A percentile compares a stretch with the other conserved stretches of the same genome.
phyloP scores from a whole-genome alignment of 1,140 invertebrate genomes.

The Thaumatotibia leucotreta region DNA sequence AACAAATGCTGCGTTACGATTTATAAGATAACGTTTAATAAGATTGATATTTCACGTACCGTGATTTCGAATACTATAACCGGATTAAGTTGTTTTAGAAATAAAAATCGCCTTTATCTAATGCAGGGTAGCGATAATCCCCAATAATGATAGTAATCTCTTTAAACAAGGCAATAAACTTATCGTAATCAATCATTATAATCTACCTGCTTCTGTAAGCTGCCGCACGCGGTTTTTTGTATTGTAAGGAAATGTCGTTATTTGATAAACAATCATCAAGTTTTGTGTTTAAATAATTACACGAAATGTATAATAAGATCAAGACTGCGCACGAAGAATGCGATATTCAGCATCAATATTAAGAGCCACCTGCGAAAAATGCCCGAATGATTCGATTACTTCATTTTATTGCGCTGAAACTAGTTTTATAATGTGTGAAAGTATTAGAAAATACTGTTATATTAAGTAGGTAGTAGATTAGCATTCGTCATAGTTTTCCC shows the following conservation, averaged over 20 bases:
- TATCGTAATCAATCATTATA: constrained; percentile 10
- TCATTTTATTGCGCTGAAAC: neutral
- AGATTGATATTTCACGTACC: neutral
- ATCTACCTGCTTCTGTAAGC: neutral
- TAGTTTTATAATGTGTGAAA: neutral
- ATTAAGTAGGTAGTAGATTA: neutral
- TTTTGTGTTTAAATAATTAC: no score
- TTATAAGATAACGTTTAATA: no score
- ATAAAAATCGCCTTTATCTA: neutral
- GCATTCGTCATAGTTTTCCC: neutral
- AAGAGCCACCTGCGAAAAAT: no score
- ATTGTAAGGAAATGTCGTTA: no score
- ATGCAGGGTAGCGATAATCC: neutral
- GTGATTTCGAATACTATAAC: neutral
- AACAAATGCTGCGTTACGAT: no score
- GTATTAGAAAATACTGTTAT: neutral
- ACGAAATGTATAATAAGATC: no score
- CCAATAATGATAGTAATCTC: constrained; percentile 8
- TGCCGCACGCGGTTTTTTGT: neutral
- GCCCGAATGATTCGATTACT: no score
- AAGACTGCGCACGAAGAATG: no score
- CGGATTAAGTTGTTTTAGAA: neutral
- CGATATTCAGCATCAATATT: no score
- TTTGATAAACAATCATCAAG: no score
- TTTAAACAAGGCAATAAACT: constrained; percentile 4